Base-by-base conservation (phyloP, 2,113 vertebrate species). In the Antidorcas marsupialis region DNA sequence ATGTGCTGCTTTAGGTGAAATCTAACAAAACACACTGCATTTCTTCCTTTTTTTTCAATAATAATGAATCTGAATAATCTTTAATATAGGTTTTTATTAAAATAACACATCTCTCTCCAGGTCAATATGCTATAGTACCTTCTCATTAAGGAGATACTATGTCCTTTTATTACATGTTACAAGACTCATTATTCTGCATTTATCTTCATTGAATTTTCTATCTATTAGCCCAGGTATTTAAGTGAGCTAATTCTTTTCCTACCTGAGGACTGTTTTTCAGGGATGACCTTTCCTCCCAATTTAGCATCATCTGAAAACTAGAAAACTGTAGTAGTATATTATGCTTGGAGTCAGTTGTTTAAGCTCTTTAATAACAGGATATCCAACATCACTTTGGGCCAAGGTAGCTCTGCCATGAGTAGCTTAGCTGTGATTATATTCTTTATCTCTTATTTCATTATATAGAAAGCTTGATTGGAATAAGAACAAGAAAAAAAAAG, bases 181-280 rank as follows among this genome's bases (percentile, higher is more conserved):
- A 53, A 99, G 98, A 98, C 98, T 98, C 98, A 99, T 99, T 99
- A 99, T 99, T 99, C 98, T 99, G 98, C 97, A 99, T 99, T 99
- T 98, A 99, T 99, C 98, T 99, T 98, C 99, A 99, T 98, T 99
- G 99, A 98, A 99, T 99, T 99, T 99, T 98, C 98, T 98, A 98
- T 99, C 98, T 99, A 98, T 99, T 98, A 99, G 98, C 97, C 94
- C 95, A 97, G 98, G 98, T 98, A 98, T 98, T 99, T 98, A 99
- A 98, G 98, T 98, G 98, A 99, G 98, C 98, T 99, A 98, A 99
- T 98, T 98, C 98, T 97, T 98, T 98, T 95, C 74, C 76, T 98
- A 98, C 98, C 98, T 98, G 98, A 98, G 94, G 97, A 98, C 98
- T 99, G 98, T 99, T 99, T 99, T 98, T 98, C 98, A 97, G 0